Evolutionary conservation across 2,113 vertebrate species (phyloP), one percentile per base, ranked within the genome.

Genomic region (Melanerpes aurifrons): DNA sequence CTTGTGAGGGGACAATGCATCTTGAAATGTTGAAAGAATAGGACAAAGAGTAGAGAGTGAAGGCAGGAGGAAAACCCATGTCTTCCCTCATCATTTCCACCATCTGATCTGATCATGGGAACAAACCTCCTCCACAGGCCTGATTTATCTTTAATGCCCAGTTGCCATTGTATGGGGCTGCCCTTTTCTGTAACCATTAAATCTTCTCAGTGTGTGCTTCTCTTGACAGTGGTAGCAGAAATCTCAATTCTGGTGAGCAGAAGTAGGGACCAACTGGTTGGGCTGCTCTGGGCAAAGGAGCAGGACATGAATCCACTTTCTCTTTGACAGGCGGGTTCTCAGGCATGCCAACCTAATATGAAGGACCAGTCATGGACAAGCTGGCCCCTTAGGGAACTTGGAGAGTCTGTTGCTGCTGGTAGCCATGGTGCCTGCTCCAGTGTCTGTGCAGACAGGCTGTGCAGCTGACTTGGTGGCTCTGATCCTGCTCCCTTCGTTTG

Each of bases 401-500:
- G 54, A 21, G 29, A 7, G 59, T 63, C 11, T 10, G 12, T 22
- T 73, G 13, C 58, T 84, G 35, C 8, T 48, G 31, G 21, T 32
- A 47, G 37, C 64, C 32, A 8, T 0, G 1, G 29, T 59, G n/a
- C 16, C 35, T 72, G 6, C 29, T 50, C 21, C 31, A 26, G 9
- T 22, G 50, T 15, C 76, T 69, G 15, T 77, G 79, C 19, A 20
- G 20, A 24, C 37, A 37, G 73, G 40, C 29, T 7, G 3, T 0
- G 1, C 7, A 31, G 45, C 35, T 77, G 3, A 15, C 59, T 66
- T 43, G 0, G 0, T 15, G 29, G 35, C 74, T 79, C 16, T 3
- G 2, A 37, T 37, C 61, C 63, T 48, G 12, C 59, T 62, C 0
- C 0, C 58, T 88, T 64, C 0, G 0, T 63, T 58, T 88, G 57